Evolutionary conservation across 2,888 invertebrate species (phyloP).

Genomic region (Xanthia togata): DNA sequence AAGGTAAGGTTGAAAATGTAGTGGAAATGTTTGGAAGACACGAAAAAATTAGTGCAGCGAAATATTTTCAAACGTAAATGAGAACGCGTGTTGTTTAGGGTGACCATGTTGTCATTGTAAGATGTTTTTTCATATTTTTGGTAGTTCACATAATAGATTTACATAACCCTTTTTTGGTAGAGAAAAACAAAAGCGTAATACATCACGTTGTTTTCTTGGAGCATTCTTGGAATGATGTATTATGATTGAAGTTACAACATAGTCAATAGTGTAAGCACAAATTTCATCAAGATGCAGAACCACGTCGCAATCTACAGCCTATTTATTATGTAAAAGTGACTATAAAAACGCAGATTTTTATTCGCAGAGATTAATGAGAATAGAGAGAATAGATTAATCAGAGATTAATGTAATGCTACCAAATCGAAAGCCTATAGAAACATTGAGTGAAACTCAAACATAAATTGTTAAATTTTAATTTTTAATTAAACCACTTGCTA

Average conservation of each 20-base stretch:
- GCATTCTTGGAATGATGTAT: constrained; percentile 24
- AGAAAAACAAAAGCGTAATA: constrained; percentile 13
- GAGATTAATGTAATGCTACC: background rate
- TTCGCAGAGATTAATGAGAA: too few relatives aligned
- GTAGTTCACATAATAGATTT: background rate
- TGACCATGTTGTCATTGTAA: constrained; percentile 20
- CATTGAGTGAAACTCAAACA: constrained; percentile 2
- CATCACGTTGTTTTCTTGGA: constrained; percentile 10
- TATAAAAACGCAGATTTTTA: background rate
- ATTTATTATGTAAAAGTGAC: background rate
- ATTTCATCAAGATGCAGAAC: constrained; percentile 2
- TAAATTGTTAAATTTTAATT: background rate
- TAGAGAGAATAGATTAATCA: too few relatives aligned
- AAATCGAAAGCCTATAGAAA: constrained; percentile 11
- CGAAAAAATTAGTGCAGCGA: constrained; percentile 60
- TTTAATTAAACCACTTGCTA: constrained; percentile 12
- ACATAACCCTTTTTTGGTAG: background rate
- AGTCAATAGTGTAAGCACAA: constrained; percentile 8
- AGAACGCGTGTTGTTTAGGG: constrained; percentile 51
- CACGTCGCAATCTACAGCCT: constrained; percentile 6
- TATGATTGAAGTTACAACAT: background rate
- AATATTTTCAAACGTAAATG: constrained; percentile 62
- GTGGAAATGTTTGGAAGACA: constrained; percentile 12
- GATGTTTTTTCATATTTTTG: background rate
- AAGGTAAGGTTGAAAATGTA: constrained; percentile 31